Evolutionary conservation across 2,113 vertebrate species (phyloP), one percentile per base, ranked within the genome.

Genomic region (Erythrocebus patas): DNA sequence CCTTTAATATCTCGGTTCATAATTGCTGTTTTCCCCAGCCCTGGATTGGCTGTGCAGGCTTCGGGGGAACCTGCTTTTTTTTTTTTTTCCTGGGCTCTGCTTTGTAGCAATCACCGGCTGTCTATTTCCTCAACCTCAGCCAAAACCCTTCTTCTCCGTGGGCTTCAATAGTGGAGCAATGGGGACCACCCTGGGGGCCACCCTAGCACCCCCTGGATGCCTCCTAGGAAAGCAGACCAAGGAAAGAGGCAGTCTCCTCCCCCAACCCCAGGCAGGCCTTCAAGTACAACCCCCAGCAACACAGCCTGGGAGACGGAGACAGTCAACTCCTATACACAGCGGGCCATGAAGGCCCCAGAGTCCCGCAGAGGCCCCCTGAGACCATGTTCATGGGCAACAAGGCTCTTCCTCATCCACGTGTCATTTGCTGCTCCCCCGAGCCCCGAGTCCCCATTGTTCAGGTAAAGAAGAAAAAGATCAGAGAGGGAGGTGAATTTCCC

Each of bases 1-100:
- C 64, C 92, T 96, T 94, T 94, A 96, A 91, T 95, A 81, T 91
- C 70, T 68, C 2, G 8, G 93, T 68, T 61, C 40, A 9, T 94
- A 94, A 96, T 9, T 94, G 95, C 95, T 96, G 86, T 76, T 94
- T 93, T 91, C 45, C 3, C 20, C 48, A 91, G 35, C 27, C 48
- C 92, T 0, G 11, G 61, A 18, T 38, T 27, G 68, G 81, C 89
- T 80, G 68, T 35, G 85, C 14, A 52, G 79, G 91, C 84, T n/a
- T 61, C 20, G 38, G 30, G 93, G 91, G 38, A 22, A 38, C 43
- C 35, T 2, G 23, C 45, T 40, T 45, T 30, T 64, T 64, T 45
- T 30, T 64, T 64, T 13, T 64, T 61, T 61, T 61, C 52, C 87
- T 8, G 5, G 78, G 64, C 22, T 82, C 50, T 9, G 70, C 50